Base-by-base conservation (phyloP, 2,888 invertebrate genomes). In the Sphaerophoria rueppellii region DNA sequence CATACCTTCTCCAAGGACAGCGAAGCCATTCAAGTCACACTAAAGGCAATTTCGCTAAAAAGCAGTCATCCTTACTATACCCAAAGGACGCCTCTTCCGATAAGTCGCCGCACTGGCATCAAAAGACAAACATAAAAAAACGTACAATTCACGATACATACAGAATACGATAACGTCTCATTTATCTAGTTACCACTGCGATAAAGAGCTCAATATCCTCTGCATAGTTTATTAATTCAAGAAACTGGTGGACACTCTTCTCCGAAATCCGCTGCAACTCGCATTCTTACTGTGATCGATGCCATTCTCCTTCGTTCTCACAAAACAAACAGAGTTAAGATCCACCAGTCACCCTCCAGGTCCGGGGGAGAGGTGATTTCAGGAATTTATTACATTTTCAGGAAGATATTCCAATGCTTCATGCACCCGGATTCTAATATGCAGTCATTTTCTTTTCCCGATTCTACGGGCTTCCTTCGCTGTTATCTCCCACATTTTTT, bases 171-270 rank as follows among this genome's bases (percentile, higher is more conserved):
- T 85, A 85, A 85, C 76, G 72, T 77, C 73, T 80, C 85, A 81
- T 85, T 85, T 85, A 81, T 81, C 80, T 76, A 77, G 85, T 81
- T 85, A 85, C 76, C 85, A 81, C 81, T 76, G 88, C 90, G 90
- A 88, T 88, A 89, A 90, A 90, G 90, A 89, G 91, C 90, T 91
- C 89, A 90, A 89, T 74, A 76, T 70, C 57, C 75, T 74, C 40
- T 67, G 76, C 75, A 82, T 82, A 86, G 86, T 82, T 80, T 87
- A 80, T 85, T 79, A 83, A 83, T 77, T 63, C 57, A 74, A 61
- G 61, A 60, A 74, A 14, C 63, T 37, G n/a, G 55, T 63, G 63
- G 46, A 74, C 7, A 46, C 16, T 69, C 54, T 60, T 52, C 61
- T 43, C 40, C 73, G 52, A 43, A 52, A 48, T 24, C 43, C 40